These are phyloP conservation scores for Phenacoccus solenopsis DNA, from an alignment of 1,140 invertebrate genomes.

Conservation along the genomic window DNA sequence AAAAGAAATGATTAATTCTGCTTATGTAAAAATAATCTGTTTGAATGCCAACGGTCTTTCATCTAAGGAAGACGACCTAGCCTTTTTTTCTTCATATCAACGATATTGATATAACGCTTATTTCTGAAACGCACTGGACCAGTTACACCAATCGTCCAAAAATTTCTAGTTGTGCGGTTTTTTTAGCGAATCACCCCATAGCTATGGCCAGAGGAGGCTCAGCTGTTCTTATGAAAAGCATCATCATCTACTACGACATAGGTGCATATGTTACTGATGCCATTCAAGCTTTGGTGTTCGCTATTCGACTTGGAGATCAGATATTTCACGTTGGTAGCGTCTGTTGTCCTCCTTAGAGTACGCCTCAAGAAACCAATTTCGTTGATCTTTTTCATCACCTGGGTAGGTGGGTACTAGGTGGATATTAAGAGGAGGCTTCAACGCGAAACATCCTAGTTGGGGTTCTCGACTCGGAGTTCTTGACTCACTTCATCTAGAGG, in stretches of 20 bases:
- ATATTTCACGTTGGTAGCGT: no score
- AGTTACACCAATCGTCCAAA: conserved; percentile 5
- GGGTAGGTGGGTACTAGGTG: no score
- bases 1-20: no score
- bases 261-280: neutral
- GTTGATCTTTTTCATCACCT: neutral
- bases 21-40: no score
- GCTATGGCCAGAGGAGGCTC: neutral
- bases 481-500: conserved; percentile 30
- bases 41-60: conserved; percentile 1
- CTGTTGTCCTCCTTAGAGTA: neutral
- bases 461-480: conserved; percentile 31
- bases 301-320: no score
- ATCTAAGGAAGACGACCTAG: conserved; percentile 6
- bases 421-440: no score
- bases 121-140: conserved; percentile 26
- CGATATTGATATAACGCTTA: conserved; percentile 24
- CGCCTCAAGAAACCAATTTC: neutral
- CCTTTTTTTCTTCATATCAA: no score
- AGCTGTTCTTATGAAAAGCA: conserved; percentile 5
- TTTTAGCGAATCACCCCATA: conserved; percentile 2
- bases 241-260: neutral
- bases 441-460: conserved; percentile 16
- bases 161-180: conserved; percentile 21
- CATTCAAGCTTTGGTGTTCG: conserved; percentile 9